These are phyloP conservation scores for Chloroceryle amazona DNA, from an alignment of 2,797 vertebrate genomes.

Conservation along the genomic window DNA sequence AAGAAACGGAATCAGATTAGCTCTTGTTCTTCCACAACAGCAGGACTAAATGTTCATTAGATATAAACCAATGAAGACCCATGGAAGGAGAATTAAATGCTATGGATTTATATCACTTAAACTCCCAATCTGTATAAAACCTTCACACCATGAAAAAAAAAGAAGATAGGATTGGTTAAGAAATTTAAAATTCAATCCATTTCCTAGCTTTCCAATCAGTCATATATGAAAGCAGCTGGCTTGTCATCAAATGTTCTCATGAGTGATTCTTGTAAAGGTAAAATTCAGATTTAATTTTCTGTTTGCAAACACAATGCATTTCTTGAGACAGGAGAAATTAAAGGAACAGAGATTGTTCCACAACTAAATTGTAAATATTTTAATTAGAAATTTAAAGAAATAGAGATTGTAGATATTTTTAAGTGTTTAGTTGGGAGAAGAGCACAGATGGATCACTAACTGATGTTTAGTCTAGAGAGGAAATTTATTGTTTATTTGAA, in stretches of 20 bases:
- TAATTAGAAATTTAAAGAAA: background rate
- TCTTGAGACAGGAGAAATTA: background rate
- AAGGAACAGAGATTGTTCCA: background rate
- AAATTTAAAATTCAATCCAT: background rate
- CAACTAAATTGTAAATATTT: background rate
- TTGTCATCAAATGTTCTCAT: background rate
- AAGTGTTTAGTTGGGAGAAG: rapidly evolving
- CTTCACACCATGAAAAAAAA: background rate
- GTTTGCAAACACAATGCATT: background rate
- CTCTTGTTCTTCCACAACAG: slow-evolving; percentile 25
- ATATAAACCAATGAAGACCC: background rate
- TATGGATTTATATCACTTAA: background rate
- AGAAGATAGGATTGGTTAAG: background rate
- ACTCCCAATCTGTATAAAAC: rapidly evolving
- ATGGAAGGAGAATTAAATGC: background rate
- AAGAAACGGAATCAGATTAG: slow-evolving; percentile 9
- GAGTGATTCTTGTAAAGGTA: background rate
- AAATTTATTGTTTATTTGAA: background rate
- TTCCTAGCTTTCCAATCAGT: background rate
- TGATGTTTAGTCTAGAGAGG: background rate
- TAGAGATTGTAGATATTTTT: background rate
- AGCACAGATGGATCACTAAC: background rate
- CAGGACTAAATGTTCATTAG: slow-evolving; percentile 1
- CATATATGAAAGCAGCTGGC: background rate
- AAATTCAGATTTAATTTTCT: background rate